These are phyloP conservation scores for Ophioninae sp. DNA, from an alignment of 2,888 invertebrate genomes.

Conservation along the genomic window DNA sequence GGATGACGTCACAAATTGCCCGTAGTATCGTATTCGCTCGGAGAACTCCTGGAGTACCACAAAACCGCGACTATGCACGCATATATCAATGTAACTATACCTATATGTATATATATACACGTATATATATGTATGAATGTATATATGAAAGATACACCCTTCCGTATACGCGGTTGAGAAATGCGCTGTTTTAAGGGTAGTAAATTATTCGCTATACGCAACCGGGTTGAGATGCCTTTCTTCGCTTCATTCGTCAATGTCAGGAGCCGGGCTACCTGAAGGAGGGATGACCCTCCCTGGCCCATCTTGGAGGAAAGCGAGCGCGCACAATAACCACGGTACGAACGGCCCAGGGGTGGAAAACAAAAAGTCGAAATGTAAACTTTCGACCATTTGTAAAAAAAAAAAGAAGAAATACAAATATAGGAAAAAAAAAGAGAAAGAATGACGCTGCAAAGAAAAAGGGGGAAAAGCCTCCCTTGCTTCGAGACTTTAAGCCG, in stretches of 20 bases:
- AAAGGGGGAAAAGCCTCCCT: slow-evolving; percentile 30
- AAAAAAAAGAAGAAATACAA: slow-evolving; percentile 14
- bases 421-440: slow-evolving; percentile 12
- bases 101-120: too few relatives aligned
- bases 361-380: slow-evolving; percentile 47
- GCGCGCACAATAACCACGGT: slow-evolving; percentile 24
- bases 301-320: slow-evolving; percentile 2
- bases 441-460: slow-evolving; percentile 16
- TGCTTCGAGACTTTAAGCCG: slow-evolving; percentile 39
- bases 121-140: background rate
- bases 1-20: background rate
- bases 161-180: slow-evolving; percentile 31
- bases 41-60: background rate
- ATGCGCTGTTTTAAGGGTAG: slow-evolving; percentile 62
- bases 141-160: background rate
- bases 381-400: slow-evolving; percentile 37
- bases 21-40: background rate
- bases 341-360: slow-evolving; percentile 29
- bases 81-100: background rate
- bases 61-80: slow-evolving; percentile 1
- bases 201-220: slow-evolving; percentile 78
- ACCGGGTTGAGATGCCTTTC: slow-evolving; percentile 71
- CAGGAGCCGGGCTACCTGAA: slow-evolving; percentile 67
- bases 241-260: slow-evolving; percentile 78
- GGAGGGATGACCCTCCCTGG: background rate